Conservation (phyloP, 2,888 invertebrate species). For the Patella ulyssiponensis region DNA sequence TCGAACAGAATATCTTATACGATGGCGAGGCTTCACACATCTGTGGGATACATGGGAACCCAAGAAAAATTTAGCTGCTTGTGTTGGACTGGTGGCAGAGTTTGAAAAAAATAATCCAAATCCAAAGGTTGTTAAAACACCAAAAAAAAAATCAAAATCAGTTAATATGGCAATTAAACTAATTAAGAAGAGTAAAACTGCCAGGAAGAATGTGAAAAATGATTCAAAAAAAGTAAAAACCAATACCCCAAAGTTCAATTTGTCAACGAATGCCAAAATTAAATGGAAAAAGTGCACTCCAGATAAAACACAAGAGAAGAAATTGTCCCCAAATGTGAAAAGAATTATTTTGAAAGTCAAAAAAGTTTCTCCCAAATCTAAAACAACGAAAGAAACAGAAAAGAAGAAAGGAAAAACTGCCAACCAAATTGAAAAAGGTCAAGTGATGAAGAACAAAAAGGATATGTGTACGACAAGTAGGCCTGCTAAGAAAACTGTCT, state of each 20-base stretch:
- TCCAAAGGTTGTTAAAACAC: background rate
- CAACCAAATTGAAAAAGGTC: slow-evolving; percentile 13
- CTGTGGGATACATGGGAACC: slow-evolving; percentile 67
- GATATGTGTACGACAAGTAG: too few relatives aligned
- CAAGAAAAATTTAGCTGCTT: slow-evolving; percentile 47
- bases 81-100: slow-evolving; percentile 42
- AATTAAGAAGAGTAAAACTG: slow-evolving; percentile 37
- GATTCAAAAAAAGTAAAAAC: background rate
- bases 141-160: too few relatives aligned
- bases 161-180: slow-evolving; percentile 26
- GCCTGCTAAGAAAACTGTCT: too few relatives aligned
- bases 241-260: too few relatives aligned
- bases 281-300: background rate
- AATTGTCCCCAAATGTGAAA: background rate
- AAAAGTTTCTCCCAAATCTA: background rate
- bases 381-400: background rate
- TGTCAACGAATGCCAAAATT: background rate
- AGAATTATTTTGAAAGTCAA: background rate
- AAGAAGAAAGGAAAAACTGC: background rate
- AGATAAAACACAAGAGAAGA: background rate
- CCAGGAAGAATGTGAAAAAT: slow-evolving; percentile 1
- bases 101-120: slow-evolving; percentile 42
- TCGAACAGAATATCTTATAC: slow-evolving; percentile 52
- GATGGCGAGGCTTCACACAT: slow-evolving; percentile 60
- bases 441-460: background rate